These are phyloP conservation scores for Ostrea edulis DNA, from an alignment of 1,140 invertebrate genomes.

Conservation along the genomic window DNA sequence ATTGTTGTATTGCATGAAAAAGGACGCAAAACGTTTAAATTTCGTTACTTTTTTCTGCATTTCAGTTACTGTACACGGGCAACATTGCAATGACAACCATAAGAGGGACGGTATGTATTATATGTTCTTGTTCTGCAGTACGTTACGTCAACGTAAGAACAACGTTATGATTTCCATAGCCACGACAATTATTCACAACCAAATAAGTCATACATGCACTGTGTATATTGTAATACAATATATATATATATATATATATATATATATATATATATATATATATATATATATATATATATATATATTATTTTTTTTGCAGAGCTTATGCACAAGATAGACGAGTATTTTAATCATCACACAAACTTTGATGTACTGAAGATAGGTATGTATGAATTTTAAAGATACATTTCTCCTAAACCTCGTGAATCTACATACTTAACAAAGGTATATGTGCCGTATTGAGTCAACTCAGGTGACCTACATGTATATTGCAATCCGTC, in stretches of 20 bases:
- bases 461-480: no score
- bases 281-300: not conserved
- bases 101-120: not conserved
- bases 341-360: not conserved
- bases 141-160: no score
- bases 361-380: not conserved
- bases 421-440: no score
- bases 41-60: not conserved
- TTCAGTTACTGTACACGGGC: not conserved
- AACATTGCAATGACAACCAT: not conserved
- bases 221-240: no score
- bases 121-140: not conserved
- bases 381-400: not conserved
- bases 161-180: no score
- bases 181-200: not conserved
- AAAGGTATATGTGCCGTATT: no score
- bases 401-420: not conserved
- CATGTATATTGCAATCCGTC: no score
- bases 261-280: not conserved
- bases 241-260: not conserved
- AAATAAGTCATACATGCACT: not conserved
- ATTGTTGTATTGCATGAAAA: no score
- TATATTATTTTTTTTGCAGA: not conserved
- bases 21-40: no score
- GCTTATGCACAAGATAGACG: conserved; percentile 1